phyloP scores from a whole-genome alignment of 1,140 invertebrate genomes.

The Temnothorax longispinosus region DNA sequence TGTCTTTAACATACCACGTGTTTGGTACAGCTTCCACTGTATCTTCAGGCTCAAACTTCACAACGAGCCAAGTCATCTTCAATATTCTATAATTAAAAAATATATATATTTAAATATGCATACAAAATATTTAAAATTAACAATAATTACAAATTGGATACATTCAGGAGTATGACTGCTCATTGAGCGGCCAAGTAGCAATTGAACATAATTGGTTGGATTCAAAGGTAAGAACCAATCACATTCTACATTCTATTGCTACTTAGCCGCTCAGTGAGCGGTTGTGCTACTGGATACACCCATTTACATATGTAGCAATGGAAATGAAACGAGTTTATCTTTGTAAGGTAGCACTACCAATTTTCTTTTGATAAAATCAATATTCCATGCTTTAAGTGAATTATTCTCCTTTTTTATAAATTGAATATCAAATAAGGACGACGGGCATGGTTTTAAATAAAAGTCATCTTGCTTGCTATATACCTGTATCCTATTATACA shows the following conservation, averaged over 20 bases:
- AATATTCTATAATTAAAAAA: neutral
- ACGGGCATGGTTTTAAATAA: slow-evolving; percentile 2
- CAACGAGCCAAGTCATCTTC: neutral
- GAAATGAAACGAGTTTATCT: neutral
- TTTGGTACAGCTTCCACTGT: slow-evolving; percentile 18
- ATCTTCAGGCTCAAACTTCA: neutral
- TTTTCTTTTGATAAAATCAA: neutral
- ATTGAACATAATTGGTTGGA: too few species aligned
- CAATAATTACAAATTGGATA: too few species aligned
- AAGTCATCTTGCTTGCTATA: neutral
- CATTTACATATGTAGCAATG: neutral
- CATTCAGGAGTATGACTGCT: too few species aligned
- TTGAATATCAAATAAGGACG: neutral
- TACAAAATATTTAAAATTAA: neutral
- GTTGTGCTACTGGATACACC: too few species aligned
- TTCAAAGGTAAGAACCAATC: too few species aligned
- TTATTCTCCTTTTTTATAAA: neutral
- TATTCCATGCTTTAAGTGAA: neutral
- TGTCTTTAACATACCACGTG: neutral
- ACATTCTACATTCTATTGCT: too few species aligned
- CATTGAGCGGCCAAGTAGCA: too few species aligned
- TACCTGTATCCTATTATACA: neutral
- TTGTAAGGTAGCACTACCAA: neutral
- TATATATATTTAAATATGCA: neutral
- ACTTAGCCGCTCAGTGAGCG: too few species aligned